phyloP scores from a whole-genome alignment of 2,888 invertebrate genomes.

The Tryphoninae sp. region DNA sequence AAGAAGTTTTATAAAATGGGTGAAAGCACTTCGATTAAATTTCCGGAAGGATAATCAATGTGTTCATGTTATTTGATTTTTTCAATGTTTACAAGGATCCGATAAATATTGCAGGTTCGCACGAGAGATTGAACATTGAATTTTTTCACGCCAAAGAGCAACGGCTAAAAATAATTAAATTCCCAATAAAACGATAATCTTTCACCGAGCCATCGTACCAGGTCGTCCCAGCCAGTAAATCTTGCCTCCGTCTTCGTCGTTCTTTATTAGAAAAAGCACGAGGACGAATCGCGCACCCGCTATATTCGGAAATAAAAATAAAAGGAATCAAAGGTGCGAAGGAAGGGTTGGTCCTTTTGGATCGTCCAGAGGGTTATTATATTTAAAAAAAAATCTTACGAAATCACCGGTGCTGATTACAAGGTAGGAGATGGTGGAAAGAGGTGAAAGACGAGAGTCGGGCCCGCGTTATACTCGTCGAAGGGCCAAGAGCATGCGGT shows the following conservation, averaged over 20 bases:
- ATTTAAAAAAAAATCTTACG: constrained; percentile 60
- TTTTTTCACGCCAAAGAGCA: constrained; percentile 14
- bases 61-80: neutral
- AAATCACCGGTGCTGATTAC: constrained; percentile 75
- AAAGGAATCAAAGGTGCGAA: constrained; percentile 69
- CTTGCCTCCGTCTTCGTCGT: constrained; percentile 2
- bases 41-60: neutral
- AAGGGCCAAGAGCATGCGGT: constrained; percentile 32
- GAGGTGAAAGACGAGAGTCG: constrained; percentile 47
- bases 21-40: neutral
- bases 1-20: neutral
- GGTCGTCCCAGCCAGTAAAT: constrained; percentile 39
- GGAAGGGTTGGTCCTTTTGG: constrained; percentile 65
- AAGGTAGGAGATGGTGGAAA: constrained; percentile 66
- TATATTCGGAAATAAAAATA: constrained; percentile 47
- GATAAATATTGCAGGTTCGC: neutral
- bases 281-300: constrained; percentile 45
- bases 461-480: constrained; percentile 36
- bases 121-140: neutral
- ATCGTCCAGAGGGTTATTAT: constrained; percentile 66
- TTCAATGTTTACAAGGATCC: neutral
- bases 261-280: constrained; percentile 44
- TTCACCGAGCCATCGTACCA: constrained; percentile 27
- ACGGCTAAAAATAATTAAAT: constrained; percentile 46
- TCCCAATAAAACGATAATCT: constrained; percentile 7